These are phyloP conservation scores for Hozukius guyotensis DNA, from an alignment of 2,797 vertebrate genomes.

Conservation along the genomic window DNA sequence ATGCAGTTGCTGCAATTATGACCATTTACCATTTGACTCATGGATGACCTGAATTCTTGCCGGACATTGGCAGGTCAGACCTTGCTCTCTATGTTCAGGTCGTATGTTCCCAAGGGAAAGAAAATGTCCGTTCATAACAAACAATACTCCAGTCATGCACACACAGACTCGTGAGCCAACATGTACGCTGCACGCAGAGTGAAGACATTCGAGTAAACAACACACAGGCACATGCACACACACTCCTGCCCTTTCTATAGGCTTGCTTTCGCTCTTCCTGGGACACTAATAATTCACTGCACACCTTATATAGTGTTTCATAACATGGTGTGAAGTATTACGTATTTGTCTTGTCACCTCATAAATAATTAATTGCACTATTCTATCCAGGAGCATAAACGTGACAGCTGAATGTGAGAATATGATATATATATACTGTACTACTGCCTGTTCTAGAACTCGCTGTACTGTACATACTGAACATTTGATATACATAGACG, in stretches of 20 bases:
- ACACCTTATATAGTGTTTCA: not conserved
- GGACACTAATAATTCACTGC: not conserved
- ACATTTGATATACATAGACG: not conserved
- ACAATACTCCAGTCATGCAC: not conserved
- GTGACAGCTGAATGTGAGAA: conserved; percentile 14
- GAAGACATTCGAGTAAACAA: not conserved
- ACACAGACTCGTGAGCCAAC: not conserved
- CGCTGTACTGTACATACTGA: not conserved
- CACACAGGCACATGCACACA: not conserved
- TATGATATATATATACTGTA: not conserved
- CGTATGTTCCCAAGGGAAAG: not conserved
- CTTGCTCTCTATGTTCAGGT: conserved; percentile 4
- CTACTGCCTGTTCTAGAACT: not conserved
- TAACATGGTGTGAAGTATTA: not conserved
- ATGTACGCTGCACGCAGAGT: not conserved
- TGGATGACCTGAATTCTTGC: not conserved
- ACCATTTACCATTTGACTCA: not conserved
- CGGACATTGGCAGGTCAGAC: not conserved
- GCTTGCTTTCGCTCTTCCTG: too few relatives aligned
- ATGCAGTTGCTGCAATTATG: not conserved
- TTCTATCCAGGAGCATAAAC: not conserved
- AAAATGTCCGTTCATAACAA: conserved; percentile 4
- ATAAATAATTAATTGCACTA: not conserved
- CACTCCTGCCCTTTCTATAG: not conserved
- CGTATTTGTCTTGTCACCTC: not conserved